Evolutionary conservation across 1,140 invertebrate species (phyloP), one percentile per base, ranked within the genome.

Genomic region (Drosophila takahashii): DNA sequence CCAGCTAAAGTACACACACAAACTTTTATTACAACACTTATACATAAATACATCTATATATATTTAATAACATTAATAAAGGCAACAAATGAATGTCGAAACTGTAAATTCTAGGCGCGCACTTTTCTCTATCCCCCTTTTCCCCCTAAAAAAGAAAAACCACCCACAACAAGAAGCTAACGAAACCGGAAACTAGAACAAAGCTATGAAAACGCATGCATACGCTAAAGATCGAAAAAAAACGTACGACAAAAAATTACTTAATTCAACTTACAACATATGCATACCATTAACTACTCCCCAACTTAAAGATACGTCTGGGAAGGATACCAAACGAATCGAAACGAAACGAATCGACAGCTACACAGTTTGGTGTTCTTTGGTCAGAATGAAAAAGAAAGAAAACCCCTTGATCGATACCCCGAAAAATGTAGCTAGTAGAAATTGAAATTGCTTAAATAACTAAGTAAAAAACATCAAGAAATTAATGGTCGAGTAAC

Each of bases 391-490:
- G 18, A 15, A 51, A 29, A 34, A 7, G 36, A n/a, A n/a, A 37
- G 13, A 37, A 36, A 52, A 52, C 27, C 16, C 13, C 39, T 53
- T 53, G 18, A 13, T 42, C 50, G 61, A 22, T 42, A 27, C 41
- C 64, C 64, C 37, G 39, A 77, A 76, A 90, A 81, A 73, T 41
- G 85, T 85, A 90, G 85, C 65, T 90, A 89, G 85, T 90, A 90
- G 77, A 90, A 89, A 90, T 89, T 89, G 58, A 65, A 89, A 77
- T 90, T 90, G 85, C 85, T 90, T 89, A 78, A 79, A 66, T 70
- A 77, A 77, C 60, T 60, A 66, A 80, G 71, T 54, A 59, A 79
- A 59, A 79, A 78, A 71, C 52, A 45, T 22, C 29, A 59, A 69
- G 26, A 73, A 51, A 65, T 51, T 52, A 71, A 71, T 58, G 59